A percentile compares a stretch with the other conserved stretches of the same genome.
Conservation (phyloP, 2,797 vertebrate genomes). For the Gymnothorax javanicus region DNA sequence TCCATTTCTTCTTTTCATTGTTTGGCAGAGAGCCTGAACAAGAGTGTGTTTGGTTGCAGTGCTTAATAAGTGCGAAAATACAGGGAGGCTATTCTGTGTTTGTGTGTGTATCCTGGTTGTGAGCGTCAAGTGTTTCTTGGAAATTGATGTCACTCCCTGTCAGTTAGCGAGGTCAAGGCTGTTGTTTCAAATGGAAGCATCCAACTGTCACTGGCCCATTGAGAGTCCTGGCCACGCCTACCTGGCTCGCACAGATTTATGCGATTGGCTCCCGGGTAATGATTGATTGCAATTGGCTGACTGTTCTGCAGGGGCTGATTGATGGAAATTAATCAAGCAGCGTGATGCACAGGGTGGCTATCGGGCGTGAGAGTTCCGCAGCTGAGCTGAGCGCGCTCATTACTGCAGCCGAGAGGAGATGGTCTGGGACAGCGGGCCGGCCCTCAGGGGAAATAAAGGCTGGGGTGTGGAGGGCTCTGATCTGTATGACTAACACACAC, state of each 20-base stretch:
- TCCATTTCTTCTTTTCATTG: conserved; percentile 44
- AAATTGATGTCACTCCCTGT: not conserved
- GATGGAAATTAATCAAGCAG: not conserved
- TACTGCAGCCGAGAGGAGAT: not conserved
- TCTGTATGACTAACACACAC: no score
- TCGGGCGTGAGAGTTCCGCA: not conserved
- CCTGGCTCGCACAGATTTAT: not conserved
- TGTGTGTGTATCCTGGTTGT: conserved; percentile 37
- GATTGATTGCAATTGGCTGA: not conserved
- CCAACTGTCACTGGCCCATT: conserved; percentile 39
- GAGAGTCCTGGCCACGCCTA: not conserved
- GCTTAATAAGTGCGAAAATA: not conserved
- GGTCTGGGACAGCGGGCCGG: not conserved
- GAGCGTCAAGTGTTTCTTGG: not conserved
- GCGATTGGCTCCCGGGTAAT: not conserved
- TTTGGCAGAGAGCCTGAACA: not conserved
- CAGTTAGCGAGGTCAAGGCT: conserved; percentile 38
- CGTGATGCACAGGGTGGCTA: not conserved
- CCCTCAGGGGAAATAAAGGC: not conserved
- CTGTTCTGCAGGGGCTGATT: not conserved
- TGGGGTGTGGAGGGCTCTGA: not conserved
- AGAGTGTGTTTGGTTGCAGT: not conserved
- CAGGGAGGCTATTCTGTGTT: conserved; percentile 45
- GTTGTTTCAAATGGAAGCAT: conserved; percentile 54
- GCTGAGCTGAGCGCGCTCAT: not conserved